Evolutionary conservation across 2,888 invertebrate species (phyloP), one percentile per base, ranked within the genome.

Genomic region (Eristalis pertinax): DNA sequence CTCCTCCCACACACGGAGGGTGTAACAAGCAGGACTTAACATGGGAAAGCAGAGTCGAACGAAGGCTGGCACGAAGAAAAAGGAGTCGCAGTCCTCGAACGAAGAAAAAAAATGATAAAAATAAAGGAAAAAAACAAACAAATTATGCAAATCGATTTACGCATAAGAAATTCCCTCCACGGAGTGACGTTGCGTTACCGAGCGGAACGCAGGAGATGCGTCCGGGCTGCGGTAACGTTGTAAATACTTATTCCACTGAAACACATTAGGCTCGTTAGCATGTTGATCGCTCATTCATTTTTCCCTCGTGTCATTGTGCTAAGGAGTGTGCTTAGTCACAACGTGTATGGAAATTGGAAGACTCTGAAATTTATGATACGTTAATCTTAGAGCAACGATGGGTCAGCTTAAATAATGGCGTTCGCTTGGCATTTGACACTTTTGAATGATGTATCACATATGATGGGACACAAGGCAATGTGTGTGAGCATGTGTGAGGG

Each of bases 81-180:
- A 50, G 8, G 50, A 50, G 50, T 50, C 50, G 19, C 50, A 19
- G 22, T 32, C 41, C 35, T 35, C n/a, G 29, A 43, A 26, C 8
- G 32, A 26, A 60, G n/a, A 56, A 70, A 41, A 43, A 64, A n/a
- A 38, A 19, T 19, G 50, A 50, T 26, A 50, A 50, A 19, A n/a
- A n/a, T n/a, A n/a, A n/a, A n/a, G n/a, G n/a, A n/a, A 50, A 74
- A 69, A 77, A 67, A 58, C 50, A 74, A 73, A 80, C 68, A 19
- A 68, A 83, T 76, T 87, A 87, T 87, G 87, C 79, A 87, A 87
- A 87, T 87, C 84, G 87, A 87, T 84, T 87, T 87, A 87, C 87
- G 87, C 87, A 87, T 80, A 87, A 87, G 73, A 76, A 76, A 79
- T 69, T 72, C 32, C 10, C 13, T 19, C 8, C 7, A 19, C 26